Evolutionary conservation across 1,140 invertebrate genomes (phyloP).

Genomic region (Drosophila punjabiensis): DNA sequence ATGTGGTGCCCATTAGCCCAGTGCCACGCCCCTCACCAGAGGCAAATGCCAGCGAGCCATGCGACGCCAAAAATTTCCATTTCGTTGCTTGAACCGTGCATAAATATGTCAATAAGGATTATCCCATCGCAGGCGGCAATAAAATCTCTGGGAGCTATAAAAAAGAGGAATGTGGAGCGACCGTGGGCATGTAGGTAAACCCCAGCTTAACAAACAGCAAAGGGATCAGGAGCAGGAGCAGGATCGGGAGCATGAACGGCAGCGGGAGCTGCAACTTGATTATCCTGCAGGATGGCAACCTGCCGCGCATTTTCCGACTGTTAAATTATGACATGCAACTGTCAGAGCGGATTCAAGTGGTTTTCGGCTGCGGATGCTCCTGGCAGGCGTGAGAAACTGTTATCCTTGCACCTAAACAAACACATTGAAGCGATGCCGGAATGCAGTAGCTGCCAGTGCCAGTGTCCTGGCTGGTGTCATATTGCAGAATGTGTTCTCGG

Average conservation of each 20-base stretch:
- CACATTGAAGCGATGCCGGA: slow-evolving; percentile 41
- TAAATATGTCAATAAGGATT: slow-evolving; percentile 80
- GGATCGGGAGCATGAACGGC: neutral
- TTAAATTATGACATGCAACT: slow-evolving; percentile 82
- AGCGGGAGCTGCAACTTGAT: slow-evolving; percentile 52
- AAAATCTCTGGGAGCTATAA: slow-evolving; percentile 40
- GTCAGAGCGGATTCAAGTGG: slow-evolving; percentile 68
- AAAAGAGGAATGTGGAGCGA: slow-evolving; percentile 23
- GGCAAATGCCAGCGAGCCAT: slow-evolving; percentile 58
- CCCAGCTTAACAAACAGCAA: slow-evolving; percentile 64
- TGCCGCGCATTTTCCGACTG: slow-evolving; percentile 64
- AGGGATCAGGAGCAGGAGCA: neutral
- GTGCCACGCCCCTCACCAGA: slow-evolving; percentile 36
- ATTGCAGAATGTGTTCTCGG: slow-evolving; percentile 64
- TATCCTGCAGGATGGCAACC: slow-evolving; percentile 58
- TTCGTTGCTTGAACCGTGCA: slow-evolving; percentile 75
- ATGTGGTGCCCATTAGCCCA: slow-evolving; percentile 58
- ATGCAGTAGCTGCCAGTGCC: slow-evolving; percentile 59
- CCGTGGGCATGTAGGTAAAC: slow-evolving; percentile 34
- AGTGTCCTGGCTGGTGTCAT: slow-evolving; percentile 55
- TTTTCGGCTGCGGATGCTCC: slow-evolving; percentile 28
- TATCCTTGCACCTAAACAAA: slow-evolving; percentile 78
- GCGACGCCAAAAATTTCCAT: slow-evolving; percentile 65
- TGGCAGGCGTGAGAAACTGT: slow-evolving; percentile 74
- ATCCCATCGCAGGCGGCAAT: slow-evolving; percentile 33